A percentile compares a stretch with the other conserved stretches of the same genome.
phyloP scores from a whole-genome alignment of 2,888 invertebrate genomes.

The Dexiosoma caninum region DNA sequence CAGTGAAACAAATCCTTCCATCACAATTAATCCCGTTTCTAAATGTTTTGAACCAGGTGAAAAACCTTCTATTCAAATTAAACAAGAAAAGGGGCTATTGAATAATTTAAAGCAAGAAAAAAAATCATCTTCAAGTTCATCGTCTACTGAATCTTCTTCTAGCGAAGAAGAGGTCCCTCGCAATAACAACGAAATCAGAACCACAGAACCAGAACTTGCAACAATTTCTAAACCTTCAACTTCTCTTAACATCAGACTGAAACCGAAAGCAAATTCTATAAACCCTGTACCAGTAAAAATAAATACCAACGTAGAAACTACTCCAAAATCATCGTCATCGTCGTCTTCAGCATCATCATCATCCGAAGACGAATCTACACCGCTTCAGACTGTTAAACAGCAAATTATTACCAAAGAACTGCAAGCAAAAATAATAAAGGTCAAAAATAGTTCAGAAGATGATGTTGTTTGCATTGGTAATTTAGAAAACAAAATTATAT shows the following conservation, averaged over 20 bases:
- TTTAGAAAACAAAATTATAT: constrained; percentile 65
- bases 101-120: constrained; percentile 44
- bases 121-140: constrained; percentile 39
- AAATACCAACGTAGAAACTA: background rate
- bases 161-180: constrained; percentile 54
- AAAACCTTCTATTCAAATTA: background rate
- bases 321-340: constrained; percentile 5
- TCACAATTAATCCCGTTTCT: too few relatives aligned
- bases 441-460: constrained; percentile 66
- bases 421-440: constrained; percentile 46
- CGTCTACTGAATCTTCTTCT: constrained; percentile 38
- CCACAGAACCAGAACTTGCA: background rate
- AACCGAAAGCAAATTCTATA: background rate
- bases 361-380: background rate
- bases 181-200: too few relatives aligned
- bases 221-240: constrained; percentile 15
- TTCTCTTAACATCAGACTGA: constrained; percentile 33
- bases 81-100: constrained; percentile 38
- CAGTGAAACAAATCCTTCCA: background rate
- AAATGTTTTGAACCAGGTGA: too few relatives aligned
- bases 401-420: background rate
- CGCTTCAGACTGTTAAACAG: too few relatives aligned
- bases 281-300: background rate
- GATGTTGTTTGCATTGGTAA: constrained; percentile 75
- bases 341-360: constrained; percentile 42